A percentile compares a stretch with the other conserved stretches of the same genome.
Conservation (phyloP, 53 echinoderm and acorn worm species). For the Actinopyga echinites region DNA sequence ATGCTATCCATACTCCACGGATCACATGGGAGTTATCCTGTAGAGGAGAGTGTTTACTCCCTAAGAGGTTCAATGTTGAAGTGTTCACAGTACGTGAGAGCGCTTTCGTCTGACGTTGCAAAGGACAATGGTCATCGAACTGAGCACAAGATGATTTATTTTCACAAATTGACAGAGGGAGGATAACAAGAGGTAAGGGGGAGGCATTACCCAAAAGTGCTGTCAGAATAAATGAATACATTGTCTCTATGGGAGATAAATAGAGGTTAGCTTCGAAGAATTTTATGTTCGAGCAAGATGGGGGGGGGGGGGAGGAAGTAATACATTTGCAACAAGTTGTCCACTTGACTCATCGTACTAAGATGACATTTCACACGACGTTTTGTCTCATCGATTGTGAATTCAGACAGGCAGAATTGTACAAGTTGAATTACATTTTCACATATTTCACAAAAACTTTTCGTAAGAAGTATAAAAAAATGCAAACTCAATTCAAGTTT, state of each 20-base stretch:
- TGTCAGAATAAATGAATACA: slow-evolving; percentile 18
- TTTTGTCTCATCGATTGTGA: too few species aligned
- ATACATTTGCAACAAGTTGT: too few species aligned
- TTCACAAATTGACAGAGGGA: background rate
- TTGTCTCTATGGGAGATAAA: background rate
- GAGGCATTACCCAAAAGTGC: slow-evolving; percentile 12
- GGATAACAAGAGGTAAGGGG: slow-evolving; percentile 3
- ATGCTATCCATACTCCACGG: slow-evolving; percentile 20
- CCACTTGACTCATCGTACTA: too few species aligned
- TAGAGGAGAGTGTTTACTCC: background rate
- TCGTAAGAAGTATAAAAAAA: too few species aligned
- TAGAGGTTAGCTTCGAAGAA: background rate
- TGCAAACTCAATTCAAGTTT: too few species aligned
- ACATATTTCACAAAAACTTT: too few species aligned
- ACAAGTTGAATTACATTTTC: too few species aligned
- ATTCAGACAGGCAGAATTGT: too few species aligned
- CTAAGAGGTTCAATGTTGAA: slow-evolving; percentile 13
- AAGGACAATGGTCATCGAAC: background rate
- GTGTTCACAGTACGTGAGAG: background rate
- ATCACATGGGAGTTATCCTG: slow-evolving; percentile 26
- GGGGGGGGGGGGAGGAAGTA: too few species aligned
- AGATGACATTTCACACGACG: too few species aligned
- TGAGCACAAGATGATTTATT: background rate
- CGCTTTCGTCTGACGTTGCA: background rate
- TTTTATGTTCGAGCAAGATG: too few species aligned